These are phyloP conservation scores for Pangasius larnaudii DNA, from an alignment of 2,797 vertebrate species.

Conservation along the genomic window DNA sequence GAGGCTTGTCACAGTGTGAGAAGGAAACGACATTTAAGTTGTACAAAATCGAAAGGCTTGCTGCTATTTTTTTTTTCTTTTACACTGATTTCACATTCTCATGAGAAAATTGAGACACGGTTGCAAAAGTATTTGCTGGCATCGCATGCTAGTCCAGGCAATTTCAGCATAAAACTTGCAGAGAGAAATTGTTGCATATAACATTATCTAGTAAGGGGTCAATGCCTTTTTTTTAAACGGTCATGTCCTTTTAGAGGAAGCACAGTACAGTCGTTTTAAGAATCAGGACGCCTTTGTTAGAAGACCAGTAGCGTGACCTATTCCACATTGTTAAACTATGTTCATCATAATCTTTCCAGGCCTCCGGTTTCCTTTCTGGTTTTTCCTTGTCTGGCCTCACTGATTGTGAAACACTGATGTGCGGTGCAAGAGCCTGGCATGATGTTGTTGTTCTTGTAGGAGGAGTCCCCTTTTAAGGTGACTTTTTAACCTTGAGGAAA, in stretches of 20 bases:
- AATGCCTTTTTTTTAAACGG: slow-evolving; percentile 10
- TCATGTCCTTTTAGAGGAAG: slow-evolving; percentile 24
- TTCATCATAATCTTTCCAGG: slow-evolving; percentile 38
- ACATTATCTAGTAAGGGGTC: neutral
- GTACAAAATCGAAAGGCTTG: neutral
- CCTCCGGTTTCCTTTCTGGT: slow-evolving; percentile 45
- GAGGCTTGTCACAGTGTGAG: slow-evolving; percentile 18
- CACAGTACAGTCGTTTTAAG: neutral
- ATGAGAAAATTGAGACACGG: neutral
- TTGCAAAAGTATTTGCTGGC: neutral
- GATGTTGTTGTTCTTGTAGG: slow-evolving; percentile 54
- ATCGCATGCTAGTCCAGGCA: neutral
- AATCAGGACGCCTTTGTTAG: slow-evolving; percentile 47
- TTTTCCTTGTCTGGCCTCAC: slow-evolving; percentile 38
- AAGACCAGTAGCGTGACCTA: slow-evolving; percentile 27
- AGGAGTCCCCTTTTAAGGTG: slow-evolving; percentile 53
- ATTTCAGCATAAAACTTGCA: neutral
- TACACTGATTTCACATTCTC: neutral
- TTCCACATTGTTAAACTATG: slow-evolving; percentile 46
- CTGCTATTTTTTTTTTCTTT: slow-evolving; percentile 1
- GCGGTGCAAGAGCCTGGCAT: slow-evolving; percentile 45
- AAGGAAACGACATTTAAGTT: slow-evolving; percentile 23
- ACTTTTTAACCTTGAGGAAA: slow-evolving; percentile 60
- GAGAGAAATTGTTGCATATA: neutral
- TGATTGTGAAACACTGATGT: slow-evolving; percentile 47